Evolutionary conservation across 2,113 vertebrate species (phyloP).

Genomic region (Aptenodytes forsteri): DNA sequence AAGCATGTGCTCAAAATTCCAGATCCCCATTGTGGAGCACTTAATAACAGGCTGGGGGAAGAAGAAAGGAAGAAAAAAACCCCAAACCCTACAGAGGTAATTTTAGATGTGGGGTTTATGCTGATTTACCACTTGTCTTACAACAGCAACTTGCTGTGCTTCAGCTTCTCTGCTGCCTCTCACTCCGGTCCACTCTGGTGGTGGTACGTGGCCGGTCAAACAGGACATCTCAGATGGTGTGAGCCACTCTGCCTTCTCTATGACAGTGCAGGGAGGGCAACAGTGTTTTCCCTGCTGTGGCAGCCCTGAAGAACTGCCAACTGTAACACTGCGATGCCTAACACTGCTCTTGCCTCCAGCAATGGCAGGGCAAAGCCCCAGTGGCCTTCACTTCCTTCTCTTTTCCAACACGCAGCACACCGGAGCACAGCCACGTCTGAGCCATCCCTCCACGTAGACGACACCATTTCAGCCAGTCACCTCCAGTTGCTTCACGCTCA

Average conservation of each 20-base stretch:
- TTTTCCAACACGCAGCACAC: background rate
- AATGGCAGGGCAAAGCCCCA: background rate
- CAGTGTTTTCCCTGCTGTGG: background rate
- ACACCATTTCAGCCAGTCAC: background rate
- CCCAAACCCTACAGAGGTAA: background rate
- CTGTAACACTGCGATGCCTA: background rate
- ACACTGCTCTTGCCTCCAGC: background rate
- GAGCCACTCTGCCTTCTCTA: background rate
- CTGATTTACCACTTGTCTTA: background rate
- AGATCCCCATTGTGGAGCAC: background rate
- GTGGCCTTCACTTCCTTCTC: background rate
- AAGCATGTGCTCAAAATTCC: background rate
- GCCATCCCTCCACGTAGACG: background rate
- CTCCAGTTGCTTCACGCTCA: background rate
- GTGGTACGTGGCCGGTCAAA: background rate
- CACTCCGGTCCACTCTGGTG: background rate
- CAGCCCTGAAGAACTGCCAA: background rate
- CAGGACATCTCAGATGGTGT: accelerated
- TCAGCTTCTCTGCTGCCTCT: background rate
- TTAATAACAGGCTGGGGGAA: background rate
- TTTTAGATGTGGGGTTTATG: background rate
- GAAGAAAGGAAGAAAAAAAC: background rate
- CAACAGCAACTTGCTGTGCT: background rate
- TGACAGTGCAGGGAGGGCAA: background rate
- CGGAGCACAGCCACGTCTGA: background rate